These are phyloP conservation scores for Drosophila repleta DNA, from an alignment of 1,140 invertebrate species.

Conservation along the genomic window DNA sequence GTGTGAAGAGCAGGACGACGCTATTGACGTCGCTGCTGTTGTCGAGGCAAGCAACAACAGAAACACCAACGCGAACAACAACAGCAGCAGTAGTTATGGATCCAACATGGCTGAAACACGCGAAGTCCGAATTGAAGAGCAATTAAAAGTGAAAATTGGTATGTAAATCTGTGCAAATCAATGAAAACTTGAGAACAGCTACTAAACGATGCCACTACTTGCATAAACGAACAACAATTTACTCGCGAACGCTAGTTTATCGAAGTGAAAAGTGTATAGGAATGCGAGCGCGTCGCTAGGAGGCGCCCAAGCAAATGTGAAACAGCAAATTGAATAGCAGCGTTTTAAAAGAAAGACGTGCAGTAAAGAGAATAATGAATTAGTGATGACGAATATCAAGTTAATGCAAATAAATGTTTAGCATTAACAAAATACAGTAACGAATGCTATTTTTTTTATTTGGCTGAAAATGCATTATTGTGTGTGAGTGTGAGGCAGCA, in stretches of 20 bases:
- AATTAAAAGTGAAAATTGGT: slow-evolving; percentile 95
- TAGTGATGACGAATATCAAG: slow-evolving; percentile 12
- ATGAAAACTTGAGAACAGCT: slow-evolving; percentile 40
- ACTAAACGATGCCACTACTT: slow-evolving; percentile 28
- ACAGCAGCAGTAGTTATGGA: slow-evolving; percentile 86
- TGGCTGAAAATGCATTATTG: slow-evolving; percentile 62
- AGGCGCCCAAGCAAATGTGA: slow-evolving; percentile 34
- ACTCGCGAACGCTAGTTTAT: slow-evolving; percentile 43
- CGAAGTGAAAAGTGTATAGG: slow-evolving; percentile 66
- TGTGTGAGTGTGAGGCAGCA: slow-evolving; percentile 47
- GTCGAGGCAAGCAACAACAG: slow-evolving; percentile 75
- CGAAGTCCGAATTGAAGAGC: slow-evolving; percentile 93
- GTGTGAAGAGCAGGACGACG: slow-evolving; percentile 77
- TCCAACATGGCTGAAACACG: slow-evolving; percentile 93
- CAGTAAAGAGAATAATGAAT: slow-evolving; percentile 6
- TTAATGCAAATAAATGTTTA: slow-evolving; percentile 17
- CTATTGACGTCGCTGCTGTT: slow-evolving; percentile 62
- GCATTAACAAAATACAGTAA: slow-evolving; percentile 30
- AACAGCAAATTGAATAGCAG: slow-evolving; percentile 19
- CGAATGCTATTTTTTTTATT: slow-evolving; percentile 47
- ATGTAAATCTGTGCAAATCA: slow-evolving; percentile 84
- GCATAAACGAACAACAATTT: slow-evolving; percentile 36
- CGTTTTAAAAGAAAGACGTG: slow-evolving; percentile 18
- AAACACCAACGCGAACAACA: slow-evolving; percentile 61
- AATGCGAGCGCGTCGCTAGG: slow-evolving; percentile 67